Base-by-base conservation (phyloP, 1,140 invertebrate species). In the Aporrectodea caliginosa region DNA sequence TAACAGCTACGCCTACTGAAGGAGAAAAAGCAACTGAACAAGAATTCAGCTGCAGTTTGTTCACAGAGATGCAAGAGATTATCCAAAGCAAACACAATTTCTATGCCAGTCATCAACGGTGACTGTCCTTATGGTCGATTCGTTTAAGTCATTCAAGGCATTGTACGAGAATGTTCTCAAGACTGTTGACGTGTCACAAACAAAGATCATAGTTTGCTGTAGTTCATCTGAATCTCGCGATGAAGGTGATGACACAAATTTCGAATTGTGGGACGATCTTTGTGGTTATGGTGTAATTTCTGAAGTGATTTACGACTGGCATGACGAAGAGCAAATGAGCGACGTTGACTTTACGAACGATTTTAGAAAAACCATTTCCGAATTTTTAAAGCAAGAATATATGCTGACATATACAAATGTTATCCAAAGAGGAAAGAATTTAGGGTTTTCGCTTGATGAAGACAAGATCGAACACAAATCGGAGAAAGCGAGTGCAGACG, bases 11-110 rank as follows among this genome's bases (percentile, higher is more conserved):
- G n/a, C n/a, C n/a, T n/a, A n/a, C n/a, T n/a, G n/a, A n/a, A 22
- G 43, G 6, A 22, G 43, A 58, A 6, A 58, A 58, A 12, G 6
- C 43, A 6, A 22, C 6, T 58, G 22, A 58, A 58, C 6, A 58
- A 12, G 6, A 58, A 22, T 58, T 58, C 43, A 58, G 22, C 43
- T 58, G 43, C 43, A 58, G 22, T 22, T 58, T 58, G 6, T 58
- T 58, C 43, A 58, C 70, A 72, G 70, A 72, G 27, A 72, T n/a
- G 31, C 32, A 2, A 72, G 27, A 12, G 70, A 72, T 12, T 72
- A 12, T 72, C n/a, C 32, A 29, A 27, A 12, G 31, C 70, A 72
- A 27, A n/a, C 70, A 12, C 2, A 72, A 27, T 29, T 72, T 72
- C n/a, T 72, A 27, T 72, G 70, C 70, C 2, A 27, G n/a, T 29